Conservation (phyloP, 1,140 invertebrate species). For the Bombus ignitus region DNA sequence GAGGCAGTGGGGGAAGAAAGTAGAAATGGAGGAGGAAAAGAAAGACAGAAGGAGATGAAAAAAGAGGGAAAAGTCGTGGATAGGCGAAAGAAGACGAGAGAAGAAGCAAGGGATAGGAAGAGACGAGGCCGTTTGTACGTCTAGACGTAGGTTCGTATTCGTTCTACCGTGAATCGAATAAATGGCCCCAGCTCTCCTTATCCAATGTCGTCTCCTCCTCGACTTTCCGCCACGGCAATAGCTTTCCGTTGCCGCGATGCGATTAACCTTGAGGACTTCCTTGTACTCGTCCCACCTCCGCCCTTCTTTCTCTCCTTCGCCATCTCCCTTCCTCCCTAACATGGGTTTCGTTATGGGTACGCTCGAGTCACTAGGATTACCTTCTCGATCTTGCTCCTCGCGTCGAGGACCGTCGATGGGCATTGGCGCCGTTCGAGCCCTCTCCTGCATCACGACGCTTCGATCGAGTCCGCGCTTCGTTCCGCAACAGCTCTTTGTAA, state of each 20-base stretch:
- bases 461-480: background rate
- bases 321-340: background rate
- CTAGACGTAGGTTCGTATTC: conserved; percentile 67
- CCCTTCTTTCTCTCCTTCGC: background rate
- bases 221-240: conserved; percentile 66
- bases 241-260: conserved; percentile 66
- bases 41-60: background rate
- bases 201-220: conserved; percentile 55
- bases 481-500: background rate
- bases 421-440: conserved; percentile 27
- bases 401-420: conserved; percentile 33
- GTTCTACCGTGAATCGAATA: conserved; percentile 71
- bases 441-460: conserved; percentile 18
- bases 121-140: conserved; percentile 62
- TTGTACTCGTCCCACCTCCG: conserved; percentile 4
- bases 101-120: conserved; percentile 11
- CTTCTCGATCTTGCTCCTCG: conserved; percentile 45
- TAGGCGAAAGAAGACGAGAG: background rate
- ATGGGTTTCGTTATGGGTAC: conserved; percentile 46
- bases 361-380: conserved; percentile 48
- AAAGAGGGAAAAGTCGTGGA: background rate
- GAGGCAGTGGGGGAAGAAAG: background rate
- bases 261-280: conserved; percentile 71
- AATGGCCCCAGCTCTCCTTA: conserved; percentile 59
- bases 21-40: background rate